Base-by-base conservation (phyloP, 2,797 vertebrate species). In the Sebastes jordani region DNA sequence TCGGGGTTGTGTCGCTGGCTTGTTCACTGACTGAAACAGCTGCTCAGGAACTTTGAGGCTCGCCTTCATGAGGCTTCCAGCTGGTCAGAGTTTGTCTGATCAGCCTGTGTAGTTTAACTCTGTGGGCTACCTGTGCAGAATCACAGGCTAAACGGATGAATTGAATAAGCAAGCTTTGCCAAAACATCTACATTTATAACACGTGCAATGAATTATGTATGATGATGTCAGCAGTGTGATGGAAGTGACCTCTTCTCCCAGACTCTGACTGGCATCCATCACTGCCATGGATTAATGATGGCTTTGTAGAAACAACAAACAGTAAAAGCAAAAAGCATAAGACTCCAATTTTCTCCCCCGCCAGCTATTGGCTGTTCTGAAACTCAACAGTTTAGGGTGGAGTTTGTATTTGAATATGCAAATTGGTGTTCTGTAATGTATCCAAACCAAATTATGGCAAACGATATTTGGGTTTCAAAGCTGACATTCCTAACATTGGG, bases 1-100 rank as follows among this genome's bases (percentile, higher is more conserved):
- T 75, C 2, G 0, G 75, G 69, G 36, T 76, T 88, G 75, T 75
- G 73, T 71, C 34, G 8, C 32, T 11, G 52, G 68, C n/a, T 88
- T 63, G 75, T 76, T 86, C 73, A 5, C 68, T 16, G 27, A 70
- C 52, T 70, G 32, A 58, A 82, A 84, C 89, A 89, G 87, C 83
- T 89, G 87, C 85, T 83, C 4, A 0, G 54, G 56, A 83, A 84
- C 56, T 42, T 27, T 42, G 61, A 4, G 69, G 49, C 36, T 77
- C 34, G 49, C 30, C 14, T 38, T 32, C 63, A 67, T 62, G 49
- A 36, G 27, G 52, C 68, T 27, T 67, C 69, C 60, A 73, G 79
- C 65, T 77, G 71, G 30, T 25, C 36, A 5, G 60, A 65, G 32
- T 20, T 6, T 38, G 72, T 72, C 64, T 46, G 29, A 49, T 71